Conservation (phyloP, 2,113 vertebrate genomes). For the Sterrhoptilus dennistouni region DNA sequence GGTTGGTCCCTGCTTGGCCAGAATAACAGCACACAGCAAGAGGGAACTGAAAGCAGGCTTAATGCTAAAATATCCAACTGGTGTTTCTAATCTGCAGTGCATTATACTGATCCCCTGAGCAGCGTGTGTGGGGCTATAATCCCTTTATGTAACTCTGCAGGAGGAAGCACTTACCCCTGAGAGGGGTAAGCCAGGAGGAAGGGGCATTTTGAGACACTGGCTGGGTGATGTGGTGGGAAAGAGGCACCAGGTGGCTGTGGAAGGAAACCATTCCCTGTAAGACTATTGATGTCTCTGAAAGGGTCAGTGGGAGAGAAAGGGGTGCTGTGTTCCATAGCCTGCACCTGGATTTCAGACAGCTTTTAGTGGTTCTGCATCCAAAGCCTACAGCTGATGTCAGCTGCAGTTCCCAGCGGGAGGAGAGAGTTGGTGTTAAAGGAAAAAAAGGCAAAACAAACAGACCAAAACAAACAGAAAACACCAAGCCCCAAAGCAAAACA, state of each 20-base stretch:
- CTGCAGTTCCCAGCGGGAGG: not conserved
- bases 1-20: not conserved
- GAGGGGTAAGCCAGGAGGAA: rapidly evolving
- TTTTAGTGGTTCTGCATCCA: not conserved
- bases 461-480: not conserved
- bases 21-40: not conserved
- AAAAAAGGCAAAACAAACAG: not conserved
- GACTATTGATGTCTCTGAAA: not conserved
- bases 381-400: not conserved
- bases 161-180: not conserved
- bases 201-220: rapidly evolving
- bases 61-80: not conserved
- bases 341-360: not conserved
- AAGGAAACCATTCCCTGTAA: rapidly evolving
- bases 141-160: not conserved
- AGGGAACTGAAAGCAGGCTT: not conserved
- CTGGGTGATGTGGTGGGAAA: not conserved
- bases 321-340: rapidly evolving
- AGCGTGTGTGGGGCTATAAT: not conserved
- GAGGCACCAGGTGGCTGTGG: too few species aligned
- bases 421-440: not conserved
- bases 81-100: not conserved
- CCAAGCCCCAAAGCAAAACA: not conserved
- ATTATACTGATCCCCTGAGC: not conserved
- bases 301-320: not conserved